Conservation (phyloP, 2,797 vertebrate genomes). For the Pipistrellus kuhlii region DNA sequence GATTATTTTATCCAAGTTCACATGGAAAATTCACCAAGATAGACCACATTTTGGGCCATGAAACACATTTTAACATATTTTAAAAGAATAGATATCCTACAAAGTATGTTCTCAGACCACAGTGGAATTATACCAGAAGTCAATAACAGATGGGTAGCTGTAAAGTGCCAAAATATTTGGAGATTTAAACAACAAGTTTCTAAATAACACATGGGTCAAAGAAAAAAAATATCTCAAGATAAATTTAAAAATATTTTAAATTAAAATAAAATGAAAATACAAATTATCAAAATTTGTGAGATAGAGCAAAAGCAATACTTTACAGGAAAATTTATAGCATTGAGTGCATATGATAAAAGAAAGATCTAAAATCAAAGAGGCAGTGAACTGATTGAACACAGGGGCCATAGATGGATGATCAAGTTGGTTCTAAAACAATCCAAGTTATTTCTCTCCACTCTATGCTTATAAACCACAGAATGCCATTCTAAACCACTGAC, state of each 20-base stretch:
- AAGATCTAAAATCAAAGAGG: not conserved
- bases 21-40: not conserved
- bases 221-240: not conserved
- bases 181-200: not conserved
- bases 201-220: not conserved
- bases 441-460: not conserved
- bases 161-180: not conserved
- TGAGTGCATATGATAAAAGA: not conserved
- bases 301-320: not conserved
- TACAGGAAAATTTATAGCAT: not conserved
- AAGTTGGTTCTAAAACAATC: conserved; percentile 30
- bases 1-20: conserved; percentile 17
- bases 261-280: conserved; percentile 18
- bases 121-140: not conserved
- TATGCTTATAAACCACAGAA: not conserved
- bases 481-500: not conserved
- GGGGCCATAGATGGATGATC: not conserved
- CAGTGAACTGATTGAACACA: not conserved
- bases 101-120: not conserved
- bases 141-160: not conserved
- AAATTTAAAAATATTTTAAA: conserved; percentile 28
- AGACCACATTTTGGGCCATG: not conserved
- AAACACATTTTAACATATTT: not conserved
- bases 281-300: not conserved
- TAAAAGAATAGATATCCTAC: conserved; percentile 18